These are phyloP conservation scores for Eriosoma lanigerum DNA, from an alignment of 1,140 invertebrate genomes.

Conservation along the genomic window DNA sequence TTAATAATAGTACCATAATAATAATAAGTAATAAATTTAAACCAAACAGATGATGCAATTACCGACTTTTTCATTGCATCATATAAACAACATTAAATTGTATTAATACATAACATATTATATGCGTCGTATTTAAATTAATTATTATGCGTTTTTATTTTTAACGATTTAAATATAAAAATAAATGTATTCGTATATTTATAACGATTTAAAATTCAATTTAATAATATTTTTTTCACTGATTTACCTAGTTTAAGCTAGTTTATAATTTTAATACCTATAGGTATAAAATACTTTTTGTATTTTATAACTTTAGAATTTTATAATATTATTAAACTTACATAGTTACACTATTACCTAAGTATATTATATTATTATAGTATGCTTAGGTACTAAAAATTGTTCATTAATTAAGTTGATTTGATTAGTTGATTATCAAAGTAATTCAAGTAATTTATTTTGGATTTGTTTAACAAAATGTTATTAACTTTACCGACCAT, in stretches of 20 bases:
- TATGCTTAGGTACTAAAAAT: no score
- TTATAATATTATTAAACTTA: no score
- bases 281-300: no score
- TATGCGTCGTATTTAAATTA: not conserved
- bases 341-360: no score
- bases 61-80: not conserved
- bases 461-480: conserved; percentile 10
- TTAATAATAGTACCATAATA: not conserved
- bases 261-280: no score
- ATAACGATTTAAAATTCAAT: no score
- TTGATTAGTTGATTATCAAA: no score
- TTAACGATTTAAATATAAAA: conserved; percentile 2
- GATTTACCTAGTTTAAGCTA: no score
- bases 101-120: not conserved
- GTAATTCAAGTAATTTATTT: not conserved
- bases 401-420: no score
- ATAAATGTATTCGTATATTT: not conserved
- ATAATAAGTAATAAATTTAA: conserved; percentile 13
- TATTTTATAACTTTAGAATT: no score
- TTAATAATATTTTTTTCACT: no score
- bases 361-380: no score
- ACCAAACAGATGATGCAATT: not conserved
- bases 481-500: not conserved
- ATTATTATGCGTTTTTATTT: not conserved
- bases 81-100: not conserved